These are phyloP conservation scores for Nasonovia ribisnigri DNA, from an alignment of 2,888 invertebrate genomes.

Conservation along the genomic window DNA sequence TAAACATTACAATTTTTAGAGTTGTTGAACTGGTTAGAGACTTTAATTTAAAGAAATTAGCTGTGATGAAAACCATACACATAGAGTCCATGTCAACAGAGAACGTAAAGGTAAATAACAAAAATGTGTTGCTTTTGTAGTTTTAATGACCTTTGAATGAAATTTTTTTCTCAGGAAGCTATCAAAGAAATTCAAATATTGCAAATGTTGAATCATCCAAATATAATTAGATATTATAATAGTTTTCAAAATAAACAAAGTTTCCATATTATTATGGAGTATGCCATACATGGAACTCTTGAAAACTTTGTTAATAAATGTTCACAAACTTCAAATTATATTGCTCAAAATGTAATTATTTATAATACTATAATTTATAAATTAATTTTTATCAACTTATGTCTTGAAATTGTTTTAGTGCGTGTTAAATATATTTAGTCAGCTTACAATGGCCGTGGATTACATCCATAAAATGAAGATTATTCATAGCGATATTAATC, in stretches of 20 bases:
- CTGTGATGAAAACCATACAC: slow-evolving; percentile 54
- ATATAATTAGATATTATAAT: slow-evolving; percentile 81
- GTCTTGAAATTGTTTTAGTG: slow-evolving; percentile 73
- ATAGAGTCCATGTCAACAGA: slow-evolving; percentile 46
- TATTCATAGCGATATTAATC: slow-evolving; percentile 86
- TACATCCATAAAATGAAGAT: slow-evolving; percentile 85
- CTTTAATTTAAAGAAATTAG: slow-evolving; percentile 60
- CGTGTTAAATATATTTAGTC: slow-evolving; percentile 79
- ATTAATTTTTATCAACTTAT: neutral
- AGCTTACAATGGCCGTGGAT: slow-evolving; percentile 82
- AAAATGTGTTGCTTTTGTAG: neutral
- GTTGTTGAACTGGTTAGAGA: slow-evolving; percentile 59
- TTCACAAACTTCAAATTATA: slow-evolving; percentile 49
- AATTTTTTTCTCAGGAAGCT: slow-evolving; percentile 73
- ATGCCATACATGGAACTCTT: slow-evolving; percentile 83
- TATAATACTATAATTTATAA: neutral
- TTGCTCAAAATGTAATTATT: slow-evolving; percentile 34
- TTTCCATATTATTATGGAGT: slow-evolving; percentile 87
- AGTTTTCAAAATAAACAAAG: slow-evolving; percentile 76
- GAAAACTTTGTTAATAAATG: slow-evolving; percentile 77
- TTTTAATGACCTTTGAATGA: neutral
- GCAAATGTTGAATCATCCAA: slow-evolving; percentile 80
- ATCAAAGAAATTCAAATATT: slow-evolving; percentile 81
- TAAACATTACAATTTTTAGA: neutral
- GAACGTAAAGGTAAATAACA: slow-evolving; percentile 14